Percentiles rank a stretch among this genome's conserved stretches.
phyloP scores from a whole-genome alignment of 2,888 invertebrate species.

The Polyommatus icarus region DNA sequence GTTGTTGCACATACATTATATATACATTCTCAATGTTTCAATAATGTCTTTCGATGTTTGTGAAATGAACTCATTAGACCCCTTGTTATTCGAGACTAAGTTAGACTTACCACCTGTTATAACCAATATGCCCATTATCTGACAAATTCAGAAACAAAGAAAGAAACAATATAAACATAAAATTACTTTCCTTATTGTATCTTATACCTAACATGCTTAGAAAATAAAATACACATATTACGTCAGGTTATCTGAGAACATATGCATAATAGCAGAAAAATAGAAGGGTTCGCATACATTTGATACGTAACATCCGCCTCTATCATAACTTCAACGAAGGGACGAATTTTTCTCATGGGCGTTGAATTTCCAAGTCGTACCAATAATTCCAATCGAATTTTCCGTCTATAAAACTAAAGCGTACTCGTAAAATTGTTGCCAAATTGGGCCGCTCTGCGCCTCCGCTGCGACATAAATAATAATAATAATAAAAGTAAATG shows the following conservation, averaged over 20 bases:
- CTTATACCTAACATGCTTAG: not conserved
- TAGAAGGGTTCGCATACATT: not conserved
- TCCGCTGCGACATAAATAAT: constrained; percentile 61
- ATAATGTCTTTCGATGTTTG: too few species aligned
- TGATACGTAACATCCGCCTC: constrained; percentile 14
- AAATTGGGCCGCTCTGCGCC: constrained; percentile 65
- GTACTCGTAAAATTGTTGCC: constrained; percentile 63
- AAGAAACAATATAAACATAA: not conserved
- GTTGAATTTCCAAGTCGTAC: constrained; percentile 45
- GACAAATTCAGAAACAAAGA: not conserved
- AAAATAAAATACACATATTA: not conserved
- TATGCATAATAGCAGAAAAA: not conserved
- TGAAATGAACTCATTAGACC: too few species aligned
- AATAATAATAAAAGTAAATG: constrained; percentile 70
- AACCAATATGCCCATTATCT: too few species aligned
- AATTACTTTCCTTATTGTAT: not conserved
- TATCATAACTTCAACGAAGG: constrained; percentile 26
- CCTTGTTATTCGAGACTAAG: too few species aligned
- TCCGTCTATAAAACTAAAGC: constrained; percentile 68
- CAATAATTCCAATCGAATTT: constrained; percentile 71
- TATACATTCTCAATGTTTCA: too few species aligned
- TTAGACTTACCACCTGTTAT: too few species aligned
- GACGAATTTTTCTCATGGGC: constrained; percentile 28
- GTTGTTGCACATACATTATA: too few species aligned
- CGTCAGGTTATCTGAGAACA: not conserved